These are phyloP conservation scores for Chaitophorus viminalis DNA, from an alignment of 2,888 invertebrate genomes.

Conservation along the genomic window DNA sequence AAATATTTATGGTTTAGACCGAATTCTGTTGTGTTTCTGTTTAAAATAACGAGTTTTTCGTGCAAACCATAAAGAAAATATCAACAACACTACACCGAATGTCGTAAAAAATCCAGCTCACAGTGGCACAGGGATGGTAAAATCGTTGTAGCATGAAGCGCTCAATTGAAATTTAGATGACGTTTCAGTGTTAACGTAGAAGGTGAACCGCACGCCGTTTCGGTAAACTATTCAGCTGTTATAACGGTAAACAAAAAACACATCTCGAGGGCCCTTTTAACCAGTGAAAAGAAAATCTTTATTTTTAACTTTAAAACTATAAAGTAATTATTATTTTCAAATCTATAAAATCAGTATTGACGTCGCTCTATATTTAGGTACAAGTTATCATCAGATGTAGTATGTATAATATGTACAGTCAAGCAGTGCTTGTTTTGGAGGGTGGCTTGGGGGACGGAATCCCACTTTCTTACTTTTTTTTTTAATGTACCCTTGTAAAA, in stretches of 20 bases:
- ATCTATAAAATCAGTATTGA: not conserved
- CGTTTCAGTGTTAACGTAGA: not conserved
- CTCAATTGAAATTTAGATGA: not conserved
- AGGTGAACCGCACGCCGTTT: not conserved
- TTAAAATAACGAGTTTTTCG: not conserved
- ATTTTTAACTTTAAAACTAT: not conserved
- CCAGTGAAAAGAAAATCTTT: not conserved
- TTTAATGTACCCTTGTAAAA: no score
- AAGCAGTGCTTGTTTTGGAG: no score
- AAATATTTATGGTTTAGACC: not conserved
- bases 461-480: no score
- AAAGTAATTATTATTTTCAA: not conserved
- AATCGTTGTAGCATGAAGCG: not conserved
- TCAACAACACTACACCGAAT: not conserved
- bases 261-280: not conserved
- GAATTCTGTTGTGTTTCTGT: not conserved
- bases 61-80: not conserved
- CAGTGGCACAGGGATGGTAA: not conserved
- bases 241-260: not conserved
- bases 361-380: not conserved
- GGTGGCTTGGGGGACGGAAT: no score
- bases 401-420: not conserved
- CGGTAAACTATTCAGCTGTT: not conserved
- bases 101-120: not conserved
- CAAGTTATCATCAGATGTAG: not conserved